These are phyloP conservation scores for Chalcosyrphus nemorum DNA, from an alignment of 2,888 invertebrate species.

Conservation along the genomic window DNA sequence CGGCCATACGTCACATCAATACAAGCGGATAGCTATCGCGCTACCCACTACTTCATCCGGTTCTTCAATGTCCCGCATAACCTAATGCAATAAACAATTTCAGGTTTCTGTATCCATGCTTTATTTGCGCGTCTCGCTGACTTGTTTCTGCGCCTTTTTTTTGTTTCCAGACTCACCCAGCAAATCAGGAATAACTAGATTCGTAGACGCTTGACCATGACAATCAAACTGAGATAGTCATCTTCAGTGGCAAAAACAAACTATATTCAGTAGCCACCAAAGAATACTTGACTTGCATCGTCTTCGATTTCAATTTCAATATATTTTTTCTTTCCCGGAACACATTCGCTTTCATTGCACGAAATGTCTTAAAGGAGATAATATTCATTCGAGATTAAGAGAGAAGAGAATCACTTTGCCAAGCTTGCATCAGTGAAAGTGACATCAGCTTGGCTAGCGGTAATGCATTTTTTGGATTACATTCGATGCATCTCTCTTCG, in stretches of 20 bases:
- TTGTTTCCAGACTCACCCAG: conserved; percentile 44
- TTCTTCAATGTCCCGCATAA: conserved; percentile 64
- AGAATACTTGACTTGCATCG: conserved; percentile 12
- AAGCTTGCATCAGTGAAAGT: conserved; percentile 55
- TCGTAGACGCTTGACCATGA: conserved; percentile 62
- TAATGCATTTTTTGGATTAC: neutral
- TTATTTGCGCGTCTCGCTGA: conserved; percentile 5
- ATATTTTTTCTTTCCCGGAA: conserved; percentile 55
- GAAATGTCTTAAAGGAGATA: conserved; percentile 20
- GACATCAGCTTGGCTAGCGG: neutral
- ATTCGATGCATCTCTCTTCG: neutral
- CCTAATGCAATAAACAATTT: conserved; percentile 67
- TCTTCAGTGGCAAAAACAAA: neutral
- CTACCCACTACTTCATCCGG: conserved; percentile 49
- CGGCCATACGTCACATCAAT: conserved; percentile 48
- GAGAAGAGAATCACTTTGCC: conserved; percentile 20
- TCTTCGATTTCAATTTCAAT: conserved; percentile 43
- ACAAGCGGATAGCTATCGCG: conserved; percentile 7
- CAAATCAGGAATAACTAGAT: conserved; percentile 70
- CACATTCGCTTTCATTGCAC: conserved; percentile 63
- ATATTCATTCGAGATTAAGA: conserved; percentile 35
- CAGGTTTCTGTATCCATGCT: conserved; percentile 57
- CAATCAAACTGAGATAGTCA: conserved; percentile 38
- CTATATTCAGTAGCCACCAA: neutral
- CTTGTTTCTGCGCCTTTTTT: conserved; percentile 30